Evolutionary conservation across 2,113 vertebrate species (phyloP).

Genomic region (Petrocephalus zakoni): DNA sequence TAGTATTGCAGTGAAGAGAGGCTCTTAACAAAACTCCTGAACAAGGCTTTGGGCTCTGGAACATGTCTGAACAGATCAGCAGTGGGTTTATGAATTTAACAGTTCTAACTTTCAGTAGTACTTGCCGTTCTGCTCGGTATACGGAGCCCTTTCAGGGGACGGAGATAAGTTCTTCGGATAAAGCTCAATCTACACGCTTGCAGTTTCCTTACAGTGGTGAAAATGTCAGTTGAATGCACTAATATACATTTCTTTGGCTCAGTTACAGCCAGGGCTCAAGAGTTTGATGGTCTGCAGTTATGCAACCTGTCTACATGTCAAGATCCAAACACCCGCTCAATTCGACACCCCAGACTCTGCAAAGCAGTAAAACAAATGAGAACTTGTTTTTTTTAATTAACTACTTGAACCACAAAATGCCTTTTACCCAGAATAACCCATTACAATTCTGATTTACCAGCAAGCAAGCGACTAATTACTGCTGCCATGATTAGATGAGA

Average conservation of each 20-base stretch:
- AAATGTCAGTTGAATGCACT: not conserved
- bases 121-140: too few relatives aligned
- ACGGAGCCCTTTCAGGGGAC: too few relatives aligned
- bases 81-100: not conserved
- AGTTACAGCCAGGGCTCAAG: slow-evolving; percentile 2
- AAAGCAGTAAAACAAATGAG: not conserved
- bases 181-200: not conserved
- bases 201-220: not conserved
- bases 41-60: not conserved
- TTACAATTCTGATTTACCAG: too few relatives aligned
- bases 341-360: not conserved
- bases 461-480: too few relatives aligned
- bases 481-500: too few relatives aligned
- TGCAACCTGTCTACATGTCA: not conserved
- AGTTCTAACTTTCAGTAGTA: not conserved
- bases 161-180: too few relatives aligned
- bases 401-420: too few relatives aligned
- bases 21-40: not conserved
- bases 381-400: too few relatives aligned
- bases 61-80: not conserved
- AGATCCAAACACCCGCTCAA: not conserved
- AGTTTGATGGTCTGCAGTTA: not conserved
- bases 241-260: not conserved
- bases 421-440: too few relatives aligned
- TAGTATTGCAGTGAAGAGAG: not conserved